Base-by-base conservation (phyloP, 2,888 invertebrate genomes). In the Magallana nippona region DNA sequence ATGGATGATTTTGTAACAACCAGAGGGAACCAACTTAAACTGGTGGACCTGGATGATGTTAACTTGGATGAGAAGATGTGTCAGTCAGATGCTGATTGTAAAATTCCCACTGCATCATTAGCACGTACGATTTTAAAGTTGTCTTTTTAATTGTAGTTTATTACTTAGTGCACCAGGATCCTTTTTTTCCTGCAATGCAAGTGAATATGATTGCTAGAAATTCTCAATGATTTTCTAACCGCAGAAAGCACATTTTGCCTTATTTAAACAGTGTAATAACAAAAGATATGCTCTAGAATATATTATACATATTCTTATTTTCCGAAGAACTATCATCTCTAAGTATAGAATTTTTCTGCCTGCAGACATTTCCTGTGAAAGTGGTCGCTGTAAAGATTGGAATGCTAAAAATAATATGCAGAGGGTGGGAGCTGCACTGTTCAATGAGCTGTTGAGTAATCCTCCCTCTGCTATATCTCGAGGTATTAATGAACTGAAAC, bases 11-110 rank as follows among this genome's bases (percentile, higher is more conserved):
- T 92, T 88, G 89, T 92, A 1, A 86, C 90, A 13, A 82, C 87
- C 15, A 87, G 83, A 22, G 78, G 85, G 8, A 71, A 84, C 10
- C 81, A 85, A 1, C 80, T 92, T 0, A 90, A 91, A 82, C 87
- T 92, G 62, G 89, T 90, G 2, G 92, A 93, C 82, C 87, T 93
- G 1, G 91, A 91, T 86, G 90, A 92, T n/a, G 27, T 92, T 1
- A 79, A 57, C 13, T 56, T 91, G 3, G 90, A 89, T 8, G 92
- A 92, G 78, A 82, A 83, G 32, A 10, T 84, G 0, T 93, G 93
- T 83, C 44, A 57, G 2, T 79, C 55, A 32, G 82, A 87, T 44
- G 55, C 22, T 44, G 88, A 89, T 19, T 89, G 89, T 83, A 81
- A 32, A 11, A 87, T 89, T 22, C 82, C 62, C 2, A 86, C 86